phyloP scores from a whole-genome alignment of 2,888 invertebrate species.

The Calameuta pallipes region DNA sequence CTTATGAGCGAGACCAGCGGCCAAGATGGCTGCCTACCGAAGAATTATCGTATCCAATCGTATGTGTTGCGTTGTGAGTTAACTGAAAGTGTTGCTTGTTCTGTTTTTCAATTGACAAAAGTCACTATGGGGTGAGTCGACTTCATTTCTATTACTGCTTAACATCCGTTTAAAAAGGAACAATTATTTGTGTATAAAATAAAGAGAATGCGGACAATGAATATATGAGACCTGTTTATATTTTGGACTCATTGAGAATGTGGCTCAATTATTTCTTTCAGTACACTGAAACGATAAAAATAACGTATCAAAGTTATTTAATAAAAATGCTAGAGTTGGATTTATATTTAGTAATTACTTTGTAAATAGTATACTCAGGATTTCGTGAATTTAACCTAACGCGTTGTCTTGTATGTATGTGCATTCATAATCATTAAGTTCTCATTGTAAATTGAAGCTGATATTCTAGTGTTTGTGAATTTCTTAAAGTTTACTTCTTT shows the following conservation, averaged over 20 bases:
- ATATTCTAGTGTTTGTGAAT: neutral
- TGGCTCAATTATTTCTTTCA: neutral
- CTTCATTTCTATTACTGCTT: neutral
- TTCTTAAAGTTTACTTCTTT: too few relatives aligned
- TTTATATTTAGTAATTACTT: neutral
- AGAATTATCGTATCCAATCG: conserved; percentile 25
- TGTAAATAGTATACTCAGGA: neutral
- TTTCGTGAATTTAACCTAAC: neutral
- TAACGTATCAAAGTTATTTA: neutral
- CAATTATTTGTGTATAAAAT: neutral
- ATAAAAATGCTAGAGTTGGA: neutral
- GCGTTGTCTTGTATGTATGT: neutral
- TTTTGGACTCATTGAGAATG: neutral
- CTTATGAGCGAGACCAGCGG: conserved; percentile 16
- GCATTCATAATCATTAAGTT: neutral
- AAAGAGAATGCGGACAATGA: neutral
- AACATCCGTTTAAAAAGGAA: neutral
- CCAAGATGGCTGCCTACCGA: conserved; percentile 40
- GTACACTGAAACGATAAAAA: neutral
- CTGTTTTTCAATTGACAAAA: conserved; percentile 31
- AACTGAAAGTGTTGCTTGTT: conserved; percentile 34
- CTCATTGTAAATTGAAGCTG: neutral
- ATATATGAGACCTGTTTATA: neutral
- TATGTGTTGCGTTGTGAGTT: conserved; percentile 32
- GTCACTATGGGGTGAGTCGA: conserved; percentile 41